Evolutionary conservation across 2,888 invertebrate genomes (phyloP).

Genomic region (Drosophila melanosoma): DNA sequence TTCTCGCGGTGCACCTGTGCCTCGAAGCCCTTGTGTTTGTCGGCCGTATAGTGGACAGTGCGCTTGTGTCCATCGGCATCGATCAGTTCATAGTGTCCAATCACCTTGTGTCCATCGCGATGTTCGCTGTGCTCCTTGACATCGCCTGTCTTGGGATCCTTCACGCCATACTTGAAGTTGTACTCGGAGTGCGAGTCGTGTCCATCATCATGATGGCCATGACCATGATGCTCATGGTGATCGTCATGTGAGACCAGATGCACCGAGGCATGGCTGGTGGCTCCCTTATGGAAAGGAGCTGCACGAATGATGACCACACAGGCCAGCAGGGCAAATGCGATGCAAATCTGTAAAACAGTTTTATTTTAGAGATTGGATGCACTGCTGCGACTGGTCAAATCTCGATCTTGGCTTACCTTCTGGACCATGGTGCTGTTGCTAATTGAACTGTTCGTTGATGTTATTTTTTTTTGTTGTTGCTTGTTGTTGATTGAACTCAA

Average conservation of each 20-base stretch:
- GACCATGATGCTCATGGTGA: slow-evolving; percentile 64
- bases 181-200: slow-evolving; percentile 75
- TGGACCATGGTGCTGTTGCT: slow-evolving; percentile 69
- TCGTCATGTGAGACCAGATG: slow-evolving; percentile 77
- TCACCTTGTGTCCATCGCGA: slow-evolving; percentile 77
- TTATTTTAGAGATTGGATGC: not conserved
- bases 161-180: slow-evolving; percentile 74
- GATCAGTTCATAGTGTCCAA: slow-evolving; percentile 80
- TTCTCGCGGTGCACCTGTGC: slow-evolving; percentile 75
- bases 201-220: slow-evolving; percentile 60
- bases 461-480: slow-evolving; percentile 5
- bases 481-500: slow-evolving; percentile 57
- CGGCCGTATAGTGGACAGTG: slow-evolving; percentile 78
- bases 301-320: slow-evolving; percentile 50
- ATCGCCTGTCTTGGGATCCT: slow-evolving; percentile 78
- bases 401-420: slow-evolving; percentile 58
- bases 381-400: not conserved
- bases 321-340: slow-evolving; percentile 59
- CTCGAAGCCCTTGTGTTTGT: slow-evolving; percentile 79
- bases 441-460: slow-evolving; percentile 57
- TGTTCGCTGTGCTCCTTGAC: slow-evolving; percentile 72
- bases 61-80: slow-evolving; percentile 81
- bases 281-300: slow-evolving; percentile 62
- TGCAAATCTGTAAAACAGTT: slow-evolving; percentile 55
- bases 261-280: slow-evolving; percentile 75